phyloP scores from a whole-genome alignment of 2,888 invertebrate genomes.

The Brachyopa scutellaris region DNA sequence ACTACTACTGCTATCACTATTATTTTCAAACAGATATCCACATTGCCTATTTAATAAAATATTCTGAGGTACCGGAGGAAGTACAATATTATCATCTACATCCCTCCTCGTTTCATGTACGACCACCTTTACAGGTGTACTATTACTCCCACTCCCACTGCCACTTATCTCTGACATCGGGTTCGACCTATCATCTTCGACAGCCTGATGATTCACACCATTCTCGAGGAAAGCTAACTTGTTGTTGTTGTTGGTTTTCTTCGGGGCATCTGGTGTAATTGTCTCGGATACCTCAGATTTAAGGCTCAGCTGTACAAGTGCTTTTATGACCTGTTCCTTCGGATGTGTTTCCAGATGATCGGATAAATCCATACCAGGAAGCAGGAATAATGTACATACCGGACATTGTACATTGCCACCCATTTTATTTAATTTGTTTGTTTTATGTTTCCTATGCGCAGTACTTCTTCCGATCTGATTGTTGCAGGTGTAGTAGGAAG shows the following conservation, averaged over 20 bases:
- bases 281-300: conserved; percentile 55
- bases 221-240: conserved; percentile 9
- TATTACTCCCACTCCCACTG: conserved; percentile 17
- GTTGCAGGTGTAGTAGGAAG: conserved; percentile 5
- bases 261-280: conserved; percentile 43
- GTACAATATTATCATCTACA: conserved; percentile 7
- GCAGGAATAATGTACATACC: conserved; percentile 91
- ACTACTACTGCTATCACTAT: conserved; percentile 51
- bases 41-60: conserved; percentile 41
- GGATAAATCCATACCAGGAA: conserved; percentile 91
- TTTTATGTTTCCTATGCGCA: conserved; percentile 16
- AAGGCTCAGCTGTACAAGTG: conserved; percentile 83
- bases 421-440: conserved; percentile 75
- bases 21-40: conserved; percentile 56
- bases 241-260: conserved; percentile 31
- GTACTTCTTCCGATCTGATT: neutral
- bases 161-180: conserved; percentile 42
- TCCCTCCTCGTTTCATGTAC: conserved; percentile 23
- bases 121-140: neutral
- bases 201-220: conserved; percentile 12
- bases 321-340: conserved; percentile 93
- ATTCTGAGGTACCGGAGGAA: conserved; percentile 14
- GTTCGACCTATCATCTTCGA: conserved; percentile 34
- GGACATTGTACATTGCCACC: conserved; percentile 86
- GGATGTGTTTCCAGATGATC: conserved; percentile 93